phyloP scores from a whole-genome alignment of 2,888 invertebrate species.

The Drosophila nr. perissopoda region DNA sequence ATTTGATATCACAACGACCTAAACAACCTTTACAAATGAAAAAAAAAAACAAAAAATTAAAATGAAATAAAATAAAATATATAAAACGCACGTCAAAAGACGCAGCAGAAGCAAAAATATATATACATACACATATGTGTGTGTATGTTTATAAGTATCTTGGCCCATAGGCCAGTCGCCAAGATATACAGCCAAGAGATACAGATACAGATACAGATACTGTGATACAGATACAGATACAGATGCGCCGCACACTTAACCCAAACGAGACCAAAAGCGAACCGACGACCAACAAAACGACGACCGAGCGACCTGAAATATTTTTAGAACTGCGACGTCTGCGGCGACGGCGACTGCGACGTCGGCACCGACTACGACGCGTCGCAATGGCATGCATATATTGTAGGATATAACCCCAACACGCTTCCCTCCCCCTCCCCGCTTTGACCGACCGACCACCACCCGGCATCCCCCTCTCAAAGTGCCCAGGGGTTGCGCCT shows the following conservation, averaged over 20 bases:
- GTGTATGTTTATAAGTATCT: background rate
- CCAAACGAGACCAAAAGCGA: constrained; percentile 80
- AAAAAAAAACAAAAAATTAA: constrained; percentile 4
- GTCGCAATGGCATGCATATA: constrained; percentile 70
- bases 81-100: constrained; percentile 29
- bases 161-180: constrained; percentile 41
- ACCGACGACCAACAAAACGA: constrained; percentile 64
- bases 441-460: constrained; percentile 45
- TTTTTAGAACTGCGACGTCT: constrained; percentile 73
- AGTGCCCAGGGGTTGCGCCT: constrained; percentile 41
- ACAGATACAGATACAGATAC: constrained; percentile 22
- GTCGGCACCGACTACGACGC: constrained; percentile 17
- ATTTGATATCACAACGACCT: constrained; percentile 62
- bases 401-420: constrained; percentile 38
- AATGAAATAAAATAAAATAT: constrained; percentile 6
- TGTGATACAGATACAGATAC: constrained; percentile 56
- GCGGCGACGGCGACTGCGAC: constrained; percentile 33
- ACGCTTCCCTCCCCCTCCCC: background rate
- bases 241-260: constrained; percentile 79
- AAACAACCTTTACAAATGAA: constrained; percentile 59
- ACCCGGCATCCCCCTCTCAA: background rate
- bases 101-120: constrained; percentile 24
- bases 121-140: constrained; percentile 3
- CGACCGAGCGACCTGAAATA: constrained; percentile 78
- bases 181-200: constrained; percentile 37